These are phyloP conservation scores for Electrophaes corylata DNA, from an alignment of 2,888 invertebrate species.

Conservation along the genomic window DNA sequence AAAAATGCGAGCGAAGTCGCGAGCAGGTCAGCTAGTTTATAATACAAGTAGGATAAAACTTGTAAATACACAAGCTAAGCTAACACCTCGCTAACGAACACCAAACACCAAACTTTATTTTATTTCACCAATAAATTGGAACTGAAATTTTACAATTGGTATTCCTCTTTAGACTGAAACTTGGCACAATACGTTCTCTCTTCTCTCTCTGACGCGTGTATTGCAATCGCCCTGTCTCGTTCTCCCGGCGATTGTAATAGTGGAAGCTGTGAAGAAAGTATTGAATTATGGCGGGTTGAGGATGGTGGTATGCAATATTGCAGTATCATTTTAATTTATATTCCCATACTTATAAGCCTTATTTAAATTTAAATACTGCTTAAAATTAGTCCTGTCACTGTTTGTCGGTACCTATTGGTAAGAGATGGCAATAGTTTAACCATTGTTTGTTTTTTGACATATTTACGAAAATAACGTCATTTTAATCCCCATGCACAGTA, in stretches of 20 bases:
- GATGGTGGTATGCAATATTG: conserved; percentile 44
- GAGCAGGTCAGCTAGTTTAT: too few relatives aligned
- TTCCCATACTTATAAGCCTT: too few relatives aligned
- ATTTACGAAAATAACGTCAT: too few relatives aligned
- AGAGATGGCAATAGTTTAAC: too few relatives aligned
- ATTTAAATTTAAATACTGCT: too few relatives aligned
- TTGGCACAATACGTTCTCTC: conserved; percentile 57
- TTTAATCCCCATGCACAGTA: too few relatives aligned
- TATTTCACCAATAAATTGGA: conserved; percentile 43
- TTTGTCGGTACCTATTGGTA: too few relatives aligned
- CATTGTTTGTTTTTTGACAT: too few relatives aligned
- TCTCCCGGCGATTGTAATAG: conserved; percentile 72
- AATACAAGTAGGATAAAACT: neutral
- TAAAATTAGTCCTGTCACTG: too few relatives aligned
- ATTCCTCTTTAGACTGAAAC: conserved; percentile 56
- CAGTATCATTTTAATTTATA: too few relatives aligned
- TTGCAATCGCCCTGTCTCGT: conserved; percentile 45
- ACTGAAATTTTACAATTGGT: conserved; percentile 64
- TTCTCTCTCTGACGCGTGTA: conserved; percentile 41
- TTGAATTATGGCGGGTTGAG: conserved; percentile 66
- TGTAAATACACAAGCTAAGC: neutral
- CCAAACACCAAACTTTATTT: conserved; percentile 6
- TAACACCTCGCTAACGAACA: neutral
- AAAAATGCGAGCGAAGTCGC: too few relatives aligned
- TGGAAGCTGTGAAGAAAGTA: conserved; percentile 72